Conservation (phyloP, 2,888 invertebrate genomes). For the Aelia acuminata region DNA sequence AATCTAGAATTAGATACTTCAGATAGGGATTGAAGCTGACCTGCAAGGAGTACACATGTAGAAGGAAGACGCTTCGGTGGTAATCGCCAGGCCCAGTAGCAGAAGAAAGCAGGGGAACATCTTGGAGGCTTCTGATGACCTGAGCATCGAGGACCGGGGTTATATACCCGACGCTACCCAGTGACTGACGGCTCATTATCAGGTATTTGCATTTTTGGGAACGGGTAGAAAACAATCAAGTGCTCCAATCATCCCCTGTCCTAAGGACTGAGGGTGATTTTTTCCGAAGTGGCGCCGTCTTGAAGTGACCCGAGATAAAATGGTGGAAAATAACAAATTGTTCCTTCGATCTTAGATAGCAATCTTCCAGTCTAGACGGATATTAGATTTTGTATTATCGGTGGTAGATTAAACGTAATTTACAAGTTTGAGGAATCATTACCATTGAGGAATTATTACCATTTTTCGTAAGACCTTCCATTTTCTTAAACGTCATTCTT, state of each 20-base stretch:
- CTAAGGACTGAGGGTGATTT: neutral
- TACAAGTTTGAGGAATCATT: too few species aligned
- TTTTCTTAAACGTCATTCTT: too few species aligned
- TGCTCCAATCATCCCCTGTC: slow-evolving; percentile 27
- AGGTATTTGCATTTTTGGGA: slow-evolving; percentile 16
- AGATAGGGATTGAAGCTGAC: too few species aligned
- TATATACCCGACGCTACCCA: neutral
- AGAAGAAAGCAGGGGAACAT: slow-evolving; percentile 22
- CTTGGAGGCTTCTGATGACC: slow-evolving; percentile 31
- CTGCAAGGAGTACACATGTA: slow-evolving; percentile 46
- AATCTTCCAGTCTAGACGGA: neutral
- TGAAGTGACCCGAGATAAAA: neutral
- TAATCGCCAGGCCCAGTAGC: neutral
- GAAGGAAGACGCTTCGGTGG: slow-evolving; percentile 15
- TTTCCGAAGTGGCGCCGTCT: neutral
- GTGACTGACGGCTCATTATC: slow-evolving; percentile 52
- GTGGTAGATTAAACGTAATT: too few species aligned
- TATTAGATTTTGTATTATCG: neutral
- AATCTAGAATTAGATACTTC: too few species aligned
- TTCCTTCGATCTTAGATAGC: neutral
- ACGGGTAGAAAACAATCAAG: neutral
- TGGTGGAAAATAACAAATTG: neutral
- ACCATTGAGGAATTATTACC: too few species aligned
- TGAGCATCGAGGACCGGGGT: neutral
- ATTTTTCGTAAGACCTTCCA: too few species aligned